Base-by-base conservation (phyloP, 2,113 vertebrate genomes). In the Chaetodon trifascialis region DNA sequence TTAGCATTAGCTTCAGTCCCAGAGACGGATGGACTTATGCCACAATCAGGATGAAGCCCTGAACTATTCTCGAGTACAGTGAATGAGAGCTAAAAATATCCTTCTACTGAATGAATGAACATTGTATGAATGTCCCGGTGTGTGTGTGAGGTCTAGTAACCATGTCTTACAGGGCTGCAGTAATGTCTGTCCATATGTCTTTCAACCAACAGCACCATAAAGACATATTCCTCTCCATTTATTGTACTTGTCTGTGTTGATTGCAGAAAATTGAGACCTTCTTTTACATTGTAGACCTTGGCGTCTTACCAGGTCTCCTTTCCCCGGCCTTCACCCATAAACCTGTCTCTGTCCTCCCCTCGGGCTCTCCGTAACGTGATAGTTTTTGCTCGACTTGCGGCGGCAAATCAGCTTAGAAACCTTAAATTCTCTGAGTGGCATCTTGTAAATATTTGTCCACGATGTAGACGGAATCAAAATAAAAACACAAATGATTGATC, bases 311-410 rank as follows among this genome's bases (percentile, higher is more conserved):
- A 95, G 92, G 93, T 93, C 67, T 94, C 88, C 91, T 92, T 93
- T 96, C 95, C 89, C 92, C 12, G 93, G 90, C 81, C 94, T 94
- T 93, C 93, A 94, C 93, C 93, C 95, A 87, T 94, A 94, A 96
- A 95, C 94, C 47, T 94, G 94, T 94, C 93, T 93, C 92, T 92
- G 76, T 89, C 89, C 87, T 94, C 94, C 94, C 94, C 91, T n/a
- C 36, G 89, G 94, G 94, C 86, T 89, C 84, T 89, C 77, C 90
- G 93, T 91, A 95, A 94, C 87, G 83, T 60, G 80, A 95, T 93
- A 88, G 87, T 91, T 93, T 87, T 92, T 93, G 84, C 91, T 91
- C 83, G 84, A 86, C 88, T 88, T 91, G 92, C 92, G 87, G 88
- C 80, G 85, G 75, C 52, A 88, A 81, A 91, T 92, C 89, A 38